phyloP scores from a whole-genome alignment of 2,888 invertebrate genomes.

The Vesta saturnalis region DNA sequence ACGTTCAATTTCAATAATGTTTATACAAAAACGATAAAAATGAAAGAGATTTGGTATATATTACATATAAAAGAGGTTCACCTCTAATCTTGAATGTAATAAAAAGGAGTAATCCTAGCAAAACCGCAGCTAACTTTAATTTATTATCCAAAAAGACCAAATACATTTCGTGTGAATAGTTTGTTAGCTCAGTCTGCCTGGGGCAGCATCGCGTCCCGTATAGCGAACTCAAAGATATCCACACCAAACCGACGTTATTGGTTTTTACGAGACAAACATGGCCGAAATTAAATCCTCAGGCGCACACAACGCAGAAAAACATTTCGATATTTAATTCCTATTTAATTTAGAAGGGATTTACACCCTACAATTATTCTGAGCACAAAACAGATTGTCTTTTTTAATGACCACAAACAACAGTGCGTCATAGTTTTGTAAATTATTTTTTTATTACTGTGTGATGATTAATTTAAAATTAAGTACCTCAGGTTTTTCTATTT shows the following conservation, averaged over 20 bases:
- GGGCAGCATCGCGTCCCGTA: slow-evolving; percentile 45
- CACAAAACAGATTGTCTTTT: slow-evolving; percentile 28
- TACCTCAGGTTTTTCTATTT: no score
- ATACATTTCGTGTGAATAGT: slow-evolving; percentile 58
- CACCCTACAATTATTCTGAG: slow-evolving; percentile 40
- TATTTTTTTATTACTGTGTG: background rate
- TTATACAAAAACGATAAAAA: background rate
- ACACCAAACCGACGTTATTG: slow-evolving; percentile 56
- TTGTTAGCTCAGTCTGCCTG: slow-evolving; percentile 45
- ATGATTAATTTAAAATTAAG: no score
- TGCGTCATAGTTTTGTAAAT: background rate
- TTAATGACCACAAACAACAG: slow-evolving; percentile 14
- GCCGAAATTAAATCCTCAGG: slow-evolving; percentile 62
- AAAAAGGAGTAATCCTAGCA: slow-evolving; percentile 45
- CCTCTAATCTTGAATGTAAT: slow-evolving; percentile 25
- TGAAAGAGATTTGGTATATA: slow-evolving; percentile 5
- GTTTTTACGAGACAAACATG: slow-evolving; percentile 64
- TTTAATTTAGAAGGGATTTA: slow-evolving; percentile 58
- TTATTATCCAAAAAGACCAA: slow-evolving; percentile 53
- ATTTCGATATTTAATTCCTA: slow-evolving; percentile 62
- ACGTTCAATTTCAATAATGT: background rate
- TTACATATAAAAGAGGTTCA: slow-evolving; percentile 16
- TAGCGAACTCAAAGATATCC: slow-evolving; percentile 45
- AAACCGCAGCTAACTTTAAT: slow-evolving; percentile 54
- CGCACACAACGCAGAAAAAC: slow-evolving; percentile 60